Percentiles rank a stretch among this genome's conserved stretches.
Conservation (phyloP, 2,797 vertebrate genomes). For the Melanotaenia maccullochi region DNA sequence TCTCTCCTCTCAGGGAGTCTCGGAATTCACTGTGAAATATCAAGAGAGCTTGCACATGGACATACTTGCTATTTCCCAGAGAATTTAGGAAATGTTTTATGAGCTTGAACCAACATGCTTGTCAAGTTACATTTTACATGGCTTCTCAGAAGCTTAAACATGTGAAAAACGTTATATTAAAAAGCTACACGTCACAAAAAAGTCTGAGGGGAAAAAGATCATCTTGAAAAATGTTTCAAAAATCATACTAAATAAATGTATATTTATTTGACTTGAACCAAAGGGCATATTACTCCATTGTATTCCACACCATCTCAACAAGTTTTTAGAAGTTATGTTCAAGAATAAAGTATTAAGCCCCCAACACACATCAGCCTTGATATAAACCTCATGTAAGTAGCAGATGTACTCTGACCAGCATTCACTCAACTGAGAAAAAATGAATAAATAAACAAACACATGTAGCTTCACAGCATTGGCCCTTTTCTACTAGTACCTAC, state of each 20-base stretch:
- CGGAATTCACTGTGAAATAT: conserved; percentile 16
- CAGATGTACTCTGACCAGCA: neutral
- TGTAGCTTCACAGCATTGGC: neutral
- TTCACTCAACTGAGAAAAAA: neutral
- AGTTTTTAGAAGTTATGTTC: conserved; percentile 13
- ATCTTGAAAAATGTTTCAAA: neutral
- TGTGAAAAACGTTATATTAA: neutral
- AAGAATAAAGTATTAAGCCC: conserved; percentile 2
- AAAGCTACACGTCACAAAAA: neutral
- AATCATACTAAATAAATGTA: neutral
- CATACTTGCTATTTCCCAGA: conserved; percentile 1
- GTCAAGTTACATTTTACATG: conserved; percentile 2
- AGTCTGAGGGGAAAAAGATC: neutral
- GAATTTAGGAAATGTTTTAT: conserved; percentile 12
- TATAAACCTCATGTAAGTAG: neutral
- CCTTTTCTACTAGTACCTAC: too few species aligned
- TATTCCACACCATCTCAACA: neutral
- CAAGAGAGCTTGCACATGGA: conserved; percentile 9
- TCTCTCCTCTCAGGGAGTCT: conserved; percentile 5
- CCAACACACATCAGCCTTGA: neutral
- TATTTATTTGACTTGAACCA: neutral
- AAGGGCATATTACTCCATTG: neutral
- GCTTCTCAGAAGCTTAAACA: conserved; percentile 22
- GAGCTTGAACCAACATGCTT: neutral
- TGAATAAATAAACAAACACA: neutral